Percentiles rank a stretch among this genome's conserved stretches.
Evolutionary conservation across 2,113 vertebrate genomes (phyloP).

Genomic region (Chloebia gouldiae): DNA sequence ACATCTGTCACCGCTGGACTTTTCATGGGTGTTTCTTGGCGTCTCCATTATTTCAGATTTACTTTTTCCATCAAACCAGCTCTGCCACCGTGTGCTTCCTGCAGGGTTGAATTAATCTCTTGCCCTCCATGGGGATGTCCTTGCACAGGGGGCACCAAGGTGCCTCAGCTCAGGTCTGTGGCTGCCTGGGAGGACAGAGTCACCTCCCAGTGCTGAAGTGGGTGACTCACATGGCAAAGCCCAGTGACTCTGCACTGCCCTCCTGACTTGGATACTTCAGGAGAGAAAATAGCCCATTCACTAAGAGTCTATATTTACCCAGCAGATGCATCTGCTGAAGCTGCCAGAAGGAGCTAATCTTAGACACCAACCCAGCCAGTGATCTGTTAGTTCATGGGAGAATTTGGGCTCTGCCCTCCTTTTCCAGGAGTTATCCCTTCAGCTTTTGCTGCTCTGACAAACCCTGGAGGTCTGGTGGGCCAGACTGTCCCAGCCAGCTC

Average conservation of each 20-base stretch:
- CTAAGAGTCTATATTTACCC: constrained; percentile 75
- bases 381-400: not conserved
- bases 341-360: constrained; percentile 65
- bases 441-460: not conserved
- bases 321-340: constrained; percentile 65
- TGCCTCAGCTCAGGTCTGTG: not conserved
- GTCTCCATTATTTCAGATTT: not conserved
- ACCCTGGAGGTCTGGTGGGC: not conserved
- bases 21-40: not conserved
- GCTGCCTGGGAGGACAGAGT: not conserved
- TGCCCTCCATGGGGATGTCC: fast-evolving
- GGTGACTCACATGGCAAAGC: not conserved
- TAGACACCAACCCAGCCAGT: not conserved
- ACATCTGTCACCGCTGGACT: not conserved
- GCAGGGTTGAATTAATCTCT: not conserved
- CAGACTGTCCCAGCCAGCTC: not conserved
- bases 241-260: constrained; percentile 22
- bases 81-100: not conserved
- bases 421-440: not conserved
- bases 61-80: not conserved
- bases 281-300: constrained; percentile 34
- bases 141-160: not conserved
- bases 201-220: not conserved
- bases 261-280: not conserved
- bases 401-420: not conserved